Evolutionary conservation across 1,140 invertebrate species (phyloP).

Genomic region (Penaeus japonicus): DNA sequence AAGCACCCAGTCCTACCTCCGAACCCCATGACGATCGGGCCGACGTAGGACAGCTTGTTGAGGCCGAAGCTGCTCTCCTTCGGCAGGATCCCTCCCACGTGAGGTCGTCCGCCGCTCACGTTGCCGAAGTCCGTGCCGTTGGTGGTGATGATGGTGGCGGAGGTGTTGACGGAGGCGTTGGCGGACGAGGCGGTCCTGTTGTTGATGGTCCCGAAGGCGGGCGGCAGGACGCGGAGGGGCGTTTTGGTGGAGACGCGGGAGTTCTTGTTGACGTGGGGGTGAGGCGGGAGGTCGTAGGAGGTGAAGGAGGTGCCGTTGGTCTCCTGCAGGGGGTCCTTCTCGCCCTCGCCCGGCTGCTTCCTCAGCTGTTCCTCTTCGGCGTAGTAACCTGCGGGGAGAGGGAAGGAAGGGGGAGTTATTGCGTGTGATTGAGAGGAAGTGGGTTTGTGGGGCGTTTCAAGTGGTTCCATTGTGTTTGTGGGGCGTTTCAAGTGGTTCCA

Average conservation of each 20-base stretch:
- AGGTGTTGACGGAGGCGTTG: neutral
- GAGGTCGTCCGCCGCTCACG: conserved; percentile 23
- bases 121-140: neutral
- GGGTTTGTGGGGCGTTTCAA: too few species aligned
- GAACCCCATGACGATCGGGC: conserved; percentile 91
- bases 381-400: conserved; percentile 74
- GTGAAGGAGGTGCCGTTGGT: neutral
- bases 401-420: neutral
- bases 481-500: too few species aligned
- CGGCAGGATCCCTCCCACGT: conserved; percentile 35
- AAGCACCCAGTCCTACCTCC: conserved; percentile 78
- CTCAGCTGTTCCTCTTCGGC: conserved; percentile 68
- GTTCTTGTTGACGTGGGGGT: neutral
- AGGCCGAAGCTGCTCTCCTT: conserved; percentile 70
- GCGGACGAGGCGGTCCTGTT: neutral
- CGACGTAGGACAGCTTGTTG: conserved; percentile 89
- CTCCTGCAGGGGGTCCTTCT: neutral
- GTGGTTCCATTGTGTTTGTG: too few species aligned
- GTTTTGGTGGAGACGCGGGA: neutral
- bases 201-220: conserved; percentile 26
- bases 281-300: neutral
- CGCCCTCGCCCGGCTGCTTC: neutral
- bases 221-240: conserved; percentile 16
- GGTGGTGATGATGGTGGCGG: conserved; percentile 15
- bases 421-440: too few species aligned